Conservation (phyloP, 1,140 invertebrate species). For the Temnothorax curvispinosus region DNA sequence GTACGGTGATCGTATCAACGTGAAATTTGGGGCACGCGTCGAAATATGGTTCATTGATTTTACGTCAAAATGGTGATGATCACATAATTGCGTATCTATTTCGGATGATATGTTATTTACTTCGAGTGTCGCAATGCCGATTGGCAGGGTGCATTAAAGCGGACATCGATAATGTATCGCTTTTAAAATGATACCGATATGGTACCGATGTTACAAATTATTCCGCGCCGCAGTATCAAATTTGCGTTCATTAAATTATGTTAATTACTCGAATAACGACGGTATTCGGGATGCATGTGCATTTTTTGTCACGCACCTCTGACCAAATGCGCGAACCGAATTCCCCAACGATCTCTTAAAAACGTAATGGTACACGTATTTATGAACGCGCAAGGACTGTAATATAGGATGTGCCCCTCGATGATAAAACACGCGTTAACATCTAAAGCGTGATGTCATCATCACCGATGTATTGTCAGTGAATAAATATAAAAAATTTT, state of each 20-base stretch:
- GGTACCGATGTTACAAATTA: conserved; percentile 45
- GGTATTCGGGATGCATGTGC: not conserved
- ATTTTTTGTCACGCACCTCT: conserved; percentile 12
- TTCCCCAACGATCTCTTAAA: conserved; percentile 33
- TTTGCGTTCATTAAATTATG: conserved; percentile 60
- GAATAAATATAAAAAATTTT: not conserved
- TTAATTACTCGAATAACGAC: conserved; percentile 60
- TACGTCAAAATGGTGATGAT: conserved; percentile 48
- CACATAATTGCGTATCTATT: conserved; percentile 54
- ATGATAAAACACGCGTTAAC: conserved; percentile 7
- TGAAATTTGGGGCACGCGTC: conserved; percentile 21
- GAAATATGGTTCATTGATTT: conserved; percentile 50
- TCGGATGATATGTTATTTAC: conserved; percentile 51
- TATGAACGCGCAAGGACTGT: conserved; percentile 18
- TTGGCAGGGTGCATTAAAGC: conserved; percentile 36
- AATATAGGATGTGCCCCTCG: not conserved
- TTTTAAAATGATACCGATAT: conserved; percentile 54
- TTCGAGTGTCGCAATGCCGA: conserved; percentile 33
- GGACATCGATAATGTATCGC: conserved; percentile 48
- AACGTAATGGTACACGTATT: conserved; percentile 22
- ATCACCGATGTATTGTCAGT: not conserved
- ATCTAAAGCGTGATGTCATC: not conserved
- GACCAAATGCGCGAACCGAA: not conserved
- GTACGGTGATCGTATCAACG: conserved; percentile 11
- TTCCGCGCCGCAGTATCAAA: conserved; percentile 49